Evolutionary conservation across 1,140 invertebrate species (phyloP).

Genomic region (Drosophila gunungcola): DNA sequence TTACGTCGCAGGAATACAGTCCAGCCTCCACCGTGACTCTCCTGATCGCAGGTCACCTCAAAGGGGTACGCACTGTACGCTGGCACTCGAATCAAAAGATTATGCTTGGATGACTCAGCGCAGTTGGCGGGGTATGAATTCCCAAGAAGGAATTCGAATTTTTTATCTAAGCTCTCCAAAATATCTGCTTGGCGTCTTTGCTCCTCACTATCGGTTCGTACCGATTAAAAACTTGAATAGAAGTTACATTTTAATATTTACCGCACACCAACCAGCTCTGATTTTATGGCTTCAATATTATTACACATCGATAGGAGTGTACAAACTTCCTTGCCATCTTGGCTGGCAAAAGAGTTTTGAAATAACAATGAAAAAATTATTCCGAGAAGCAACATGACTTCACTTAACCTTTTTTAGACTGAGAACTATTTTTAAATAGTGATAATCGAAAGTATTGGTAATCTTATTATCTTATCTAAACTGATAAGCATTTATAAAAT

Average conservation of each 20-base stretch:
- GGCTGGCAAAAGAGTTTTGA: background rate
- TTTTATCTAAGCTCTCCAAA: background rate
- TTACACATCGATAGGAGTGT: background rate
- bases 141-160: background rate
- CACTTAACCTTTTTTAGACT: background rate
- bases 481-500: too few species aligned
- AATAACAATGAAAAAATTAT: background rate
- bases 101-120: background rate
- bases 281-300: background rate
- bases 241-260: background rate
- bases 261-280: background rate
- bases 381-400: background rate
- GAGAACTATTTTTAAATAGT: background rate
- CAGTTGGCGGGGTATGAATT: background rate
- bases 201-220: background rate
- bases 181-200: background rate
- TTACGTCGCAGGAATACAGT: background rate
- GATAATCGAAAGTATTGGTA: too few species aligned
- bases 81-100: background rate
- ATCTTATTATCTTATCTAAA: too few species aligned
- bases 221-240: too few species aligned
- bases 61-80: background rate
- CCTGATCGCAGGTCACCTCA: background rate
- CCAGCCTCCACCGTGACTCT: background rate
- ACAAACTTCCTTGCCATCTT: background rate